Percentiles rank a stretch among this genome's conserved stretches.
These are phyloP conservation scores for Sesia apiformis DNA, from an alignment of 2,888 invertebrate species.

Conservation along the genomic window DNA sequence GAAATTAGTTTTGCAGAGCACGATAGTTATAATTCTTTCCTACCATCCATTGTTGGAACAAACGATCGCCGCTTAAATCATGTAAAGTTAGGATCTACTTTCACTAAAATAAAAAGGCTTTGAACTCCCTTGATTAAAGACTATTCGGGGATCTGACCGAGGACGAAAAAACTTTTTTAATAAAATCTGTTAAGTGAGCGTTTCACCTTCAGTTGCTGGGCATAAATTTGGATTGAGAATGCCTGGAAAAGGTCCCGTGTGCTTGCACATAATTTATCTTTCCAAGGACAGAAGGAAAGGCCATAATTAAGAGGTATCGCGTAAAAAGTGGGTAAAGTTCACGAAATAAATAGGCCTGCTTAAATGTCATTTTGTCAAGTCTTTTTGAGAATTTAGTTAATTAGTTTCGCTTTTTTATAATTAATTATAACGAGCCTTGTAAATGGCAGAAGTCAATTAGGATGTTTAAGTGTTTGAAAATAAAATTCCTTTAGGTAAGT, in stretches of 20 bases:
- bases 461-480: too few relatives aligned
- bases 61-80: neutral
- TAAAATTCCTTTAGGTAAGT: too few relatives aligned
- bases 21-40: neutral
- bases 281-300: neutral
- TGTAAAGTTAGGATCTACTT: neutral
- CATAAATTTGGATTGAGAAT: constrained; percentile 53
- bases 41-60: neutral
- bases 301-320: neutral
- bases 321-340: too few relatives aligned
- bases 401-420: too few relatives aligned
- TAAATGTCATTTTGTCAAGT: too few relatives aligned
- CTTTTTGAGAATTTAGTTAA: too few relatives aligned
- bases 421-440: too few relatives aligned
- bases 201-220: constrained; percentile 22
- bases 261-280: constrained; percentile 43
- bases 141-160: constrained; percentile 19
- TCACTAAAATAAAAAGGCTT: constrained; percentile 10
- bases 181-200: constrained; percentile 41
- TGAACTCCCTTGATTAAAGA: constrained; percentile 24
- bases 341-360: too few relatives aligned
- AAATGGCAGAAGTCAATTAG: too few relatives aligned
- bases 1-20: neutral
- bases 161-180: constrained; percentile 52
- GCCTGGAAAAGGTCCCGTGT: constrained; percentile 34